Conservation (phyloP, 37 sponge, comb jelly and placozoan genomes). For the Cliona cf. orientalis region DNA sequence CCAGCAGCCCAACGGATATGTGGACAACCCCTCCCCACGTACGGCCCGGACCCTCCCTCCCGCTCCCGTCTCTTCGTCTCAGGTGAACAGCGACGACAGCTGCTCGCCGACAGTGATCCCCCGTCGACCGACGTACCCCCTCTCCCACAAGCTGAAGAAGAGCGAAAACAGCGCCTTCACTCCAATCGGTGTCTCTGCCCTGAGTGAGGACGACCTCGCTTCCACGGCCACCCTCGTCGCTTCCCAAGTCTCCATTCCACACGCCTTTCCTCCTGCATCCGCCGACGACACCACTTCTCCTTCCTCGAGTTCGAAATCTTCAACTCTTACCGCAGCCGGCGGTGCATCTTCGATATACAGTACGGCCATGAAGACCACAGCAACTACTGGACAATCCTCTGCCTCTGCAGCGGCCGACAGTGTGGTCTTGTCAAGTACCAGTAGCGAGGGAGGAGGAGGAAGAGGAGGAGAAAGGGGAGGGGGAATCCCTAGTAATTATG, state of each 20-base stretch:
- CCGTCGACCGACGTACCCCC: conserved; percentile 40
- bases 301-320: no score
- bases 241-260: conserved; percentile 25
- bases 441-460: no score
- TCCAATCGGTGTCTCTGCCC: conserved; percentile 5
- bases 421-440: neutral
- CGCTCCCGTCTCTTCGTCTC: conserved; percentile 5
- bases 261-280: neutral
- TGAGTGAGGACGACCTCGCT: conserved; percentile 15
- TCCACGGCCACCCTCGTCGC: conserved; percentile 25
- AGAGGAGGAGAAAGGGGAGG: no score
- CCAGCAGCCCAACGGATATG: conserved; percentile 3
- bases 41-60: conserved; percentile 56
- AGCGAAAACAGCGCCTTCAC: conserved; percentile 30
- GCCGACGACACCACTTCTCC: no score
- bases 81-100: neutral
- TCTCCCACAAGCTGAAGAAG: conserved; percentile 21
- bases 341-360: no score
- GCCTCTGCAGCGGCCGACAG: neutral
- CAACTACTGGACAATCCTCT: neutral
- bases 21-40: conserved; percentile 25
- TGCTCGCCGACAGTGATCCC: conserved; percentile 15
- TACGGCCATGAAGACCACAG: neutral
- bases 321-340: no score
- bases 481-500: neutral